Percentiles rank a stretch among this genome's conserved stretches.
Conservation (phyloP, 2,113 vertebrate genomes). For the Chaetorhynchus papuensis region DNA sequence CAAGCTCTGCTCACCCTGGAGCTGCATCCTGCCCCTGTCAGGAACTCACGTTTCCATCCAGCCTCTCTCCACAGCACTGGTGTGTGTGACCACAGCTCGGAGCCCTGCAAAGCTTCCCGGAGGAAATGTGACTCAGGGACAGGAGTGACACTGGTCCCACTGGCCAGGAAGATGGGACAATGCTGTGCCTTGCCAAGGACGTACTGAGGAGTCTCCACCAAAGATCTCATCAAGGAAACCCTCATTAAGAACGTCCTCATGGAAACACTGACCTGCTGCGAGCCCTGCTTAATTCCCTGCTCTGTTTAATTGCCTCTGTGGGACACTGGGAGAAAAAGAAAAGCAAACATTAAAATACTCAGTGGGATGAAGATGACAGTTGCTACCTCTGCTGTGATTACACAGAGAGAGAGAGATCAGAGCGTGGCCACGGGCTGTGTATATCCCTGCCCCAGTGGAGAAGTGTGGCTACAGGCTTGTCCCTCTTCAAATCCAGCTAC, state of each 20-base stretch:
- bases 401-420: background rate
- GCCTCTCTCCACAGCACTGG: background rate
- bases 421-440: background rate
- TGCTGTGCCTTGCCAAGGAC: background rate
- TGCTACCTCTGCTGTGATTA: background rate
- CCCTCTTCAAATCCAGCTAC: background rate
- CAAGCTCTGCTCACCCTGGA: background rate
- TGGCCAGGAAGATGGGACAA: background rate
- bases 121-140: background rate
- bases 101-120: background rate
- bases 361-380: background rate
- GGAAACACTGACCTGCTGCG: background rate
- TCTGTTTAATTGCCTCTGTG: slow-evolving; percentile 19
- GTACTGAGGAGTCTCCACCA: background rate
- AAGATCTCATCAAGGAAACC: background rate
- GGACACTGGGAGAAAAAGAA: background rate
- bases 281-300: background rate
- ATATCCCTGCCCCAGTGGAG: background rate
- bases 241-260: background rate
- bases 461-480: background rate
- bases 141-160: background rate
- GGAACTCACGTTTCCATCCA: background rate
- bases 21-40: background rate
- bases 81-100: background rate
- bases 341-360: slow-evolving; percentile 12